These are phyloP conservation scores for Cyphomyrus plagiostoma DNA, from an alignment of 2,113 vertebrate species.

Conservation along the genomic window DNA sequence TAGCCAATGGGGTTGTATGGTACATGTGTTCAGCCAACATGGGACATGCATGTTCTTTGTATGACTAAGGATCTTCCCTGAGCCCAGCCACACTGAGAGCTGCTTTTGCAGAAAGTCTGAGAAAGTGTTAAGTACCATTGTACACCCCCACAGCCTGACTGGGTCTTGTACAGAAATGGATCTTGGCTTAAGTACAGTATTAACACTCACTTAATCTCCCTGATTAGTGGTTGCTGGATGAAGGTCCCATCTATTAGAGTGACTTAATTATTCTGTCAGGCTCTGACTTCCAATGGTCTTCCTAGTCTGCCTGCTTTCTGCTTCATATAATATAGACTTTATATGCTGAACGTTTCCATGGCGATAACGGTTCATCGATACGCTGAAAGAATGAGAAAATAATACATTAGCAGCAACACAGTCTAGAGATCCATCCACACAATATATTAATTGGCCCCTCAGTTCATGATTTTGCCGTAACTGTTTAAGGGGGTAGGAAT, in stretches of 20 bases:
- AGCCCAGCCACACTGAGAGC: neutral
- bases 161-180: neutral
- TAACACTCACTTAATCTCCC: neutral
- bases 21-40: neutral
- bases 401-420: neutral
- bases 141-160: neutral
- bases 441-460: neutral
- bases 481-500: neutral
- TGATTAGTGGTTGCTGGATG: conserved; percentile 1
- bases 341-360: neutral
- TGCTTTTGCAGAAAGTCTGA: neutral
- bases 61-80: neutral
- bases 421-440: neutral
- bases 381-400: neutral
- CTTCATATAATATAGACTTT: neutral
- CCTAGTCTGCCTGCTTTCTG: neutral
- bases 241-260: neutral
- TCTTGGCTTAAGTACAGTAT: neutral
- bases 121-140: neutral
- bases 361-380: neutral
- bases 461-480: neutral
- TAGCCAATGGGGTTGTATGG: neutral
- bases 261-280: neutral
- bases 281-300: neutral
- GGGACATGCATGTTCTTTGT: neutral